These are phyloP conservation scores for Diaperis boleti DNA, from an alignment of 2,888 invertebrate species.

Conservation along the genomic window DNA sequence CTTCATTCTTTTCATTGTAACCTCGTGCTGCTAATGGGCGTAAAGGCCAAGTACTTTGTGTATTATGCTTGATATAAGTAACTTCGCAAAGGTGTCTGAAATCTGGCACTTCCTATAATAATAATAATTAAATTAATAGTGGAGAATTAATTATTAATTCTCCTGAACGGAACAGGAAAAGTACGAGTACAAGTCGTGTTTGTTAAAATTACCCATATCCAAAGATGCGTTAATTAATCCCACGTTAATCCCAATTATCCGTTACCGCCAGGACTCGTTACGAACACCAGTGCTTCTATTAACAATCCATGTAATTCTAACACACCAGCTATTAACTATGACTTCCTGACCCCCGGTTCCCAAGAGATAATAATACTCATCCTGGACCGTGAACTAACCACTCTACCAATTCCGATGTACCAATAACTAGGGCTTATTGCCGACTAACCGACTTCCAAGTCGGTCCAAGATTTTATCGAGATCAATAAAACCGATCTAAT, in stretches of 20 bases:
- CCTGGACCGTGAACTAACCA: conserved; percentile 43
- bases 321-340: conserved; percentile 46
- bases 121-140: too few species aligned
- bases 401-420: conserved; percentile 44
- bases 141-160: too few species aligned
- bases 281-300: conserved; percentile 28
- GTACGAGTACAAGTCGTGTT: too few species aligned
- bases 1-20: too few species aligned
- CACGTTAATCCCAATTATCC: conserved; percentile 1
- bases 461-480: conserved; percentile 12
- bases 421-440: conserved; percentile 44
- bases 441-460: conserved; percentile 13
- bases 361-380: conserved; percentile 44
- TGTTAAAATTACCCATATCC: too few species aligned
- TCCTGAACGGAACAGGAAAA: too few species aligned
- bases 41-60: too few species aligned
- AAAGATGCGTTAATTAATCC: background rate
- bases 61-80: too few species aligned
- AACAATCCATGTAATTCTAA: conserved; percentile 45
- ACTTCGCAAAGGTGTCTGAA: too few species aligned
- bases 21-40: too few species aligned
- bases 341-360: conserved; percentile 45
- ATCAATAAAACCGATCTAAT: conserved; percentile 19
- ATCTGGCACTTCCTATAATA: too few species aligned
- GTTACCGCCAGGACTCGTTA: conserved; percentile 11